These are phyloP conservation scores for Holotrichia oblita DNA, from an alignment of 1,140 invertebrate genomes.

Conservation along the genomic window DNA sequence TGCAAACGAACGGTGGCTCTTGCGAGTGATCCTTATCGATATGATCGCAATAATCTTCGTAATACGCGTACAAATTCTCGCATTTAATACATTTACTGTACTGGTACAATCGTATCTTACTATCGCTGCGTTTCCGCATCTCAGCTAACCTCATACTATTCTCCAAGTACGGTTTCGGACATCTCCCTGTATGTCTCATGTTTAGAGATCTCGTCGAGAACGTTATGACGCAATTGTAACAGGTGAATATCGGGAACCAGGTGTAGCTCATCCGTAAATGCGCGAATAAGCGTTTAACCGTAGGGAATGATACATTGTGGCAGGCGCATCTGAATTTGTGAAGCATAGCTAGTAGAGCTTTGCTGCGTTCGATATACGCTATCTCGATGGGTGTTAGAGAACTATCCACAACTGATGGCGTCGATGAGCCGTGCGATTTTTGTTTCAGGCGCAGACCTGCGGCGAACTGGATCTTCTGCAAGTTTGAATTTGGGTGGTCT, in stretches of 20 bases:
- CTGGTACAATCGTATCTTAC: conserved; percentile 56
- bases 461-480: conserved; percentile 56
- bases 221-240: conserved; percentile 68
- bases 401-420: conserved; percentile 44
- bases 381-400: conserved; percentile 54
- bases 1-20: conserved; percentile 46
- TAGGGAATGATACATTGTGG: conserved; percentile 52
- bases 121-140: conserved; percentile 50
- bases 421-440: conserved; percentile 44
- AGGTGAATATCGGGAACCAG: conserved; percentile 63
- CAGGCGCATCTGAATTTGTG: conserved; percentile 53
- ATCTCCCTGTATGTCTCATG: conserved; percentile 52
- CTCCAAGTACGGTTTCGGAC: conserved; percentile 50
- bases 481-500: conserved; percentile 37
- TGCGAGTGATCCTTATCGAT: conserved; percentile 51
- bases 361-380: conserved; percentile 57
- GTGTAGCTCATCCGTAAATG: conserved; percentile 52
- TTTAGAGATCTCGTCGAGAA: conserved; percentile 59
- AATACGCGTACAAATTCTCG: conserved; percentile 54
- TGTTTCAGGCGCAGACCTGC: conserved; percentile 54
- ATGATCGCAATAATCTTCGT: conserved; percentile 56
- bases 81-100: conserved; percentile 56
- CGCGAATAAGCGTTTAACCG: conserved; percentile 51
- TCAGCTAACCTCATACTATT: conserved; percentile 53
- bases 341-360: conserved; percentile 57